Conservation (phyloP, 1,140 invertebrate genomes). For the Apolygus lucorum region DNA sequence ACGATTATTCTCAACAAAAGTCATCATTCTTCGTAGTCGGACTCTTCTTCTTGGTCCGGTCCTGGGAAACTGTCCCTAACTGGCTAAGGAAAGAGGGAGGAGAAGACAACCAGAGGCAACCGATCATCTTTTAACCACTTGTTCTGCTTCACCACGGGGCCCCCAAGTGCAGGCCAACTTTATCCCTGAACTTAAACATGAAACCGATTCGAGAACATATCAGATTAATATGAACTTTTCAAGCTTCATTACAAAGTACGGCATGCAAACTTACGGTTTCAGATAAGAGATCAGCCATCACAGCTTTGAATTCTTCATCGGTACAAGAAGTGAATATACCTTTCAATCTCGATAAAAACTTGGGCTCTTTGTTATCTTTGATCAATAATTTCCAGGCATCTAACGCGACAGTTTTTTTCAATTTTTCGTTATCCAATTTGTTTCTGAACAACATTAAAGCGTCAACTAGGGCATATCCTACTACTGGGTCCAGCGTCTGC, state of each 20-base stretch:
- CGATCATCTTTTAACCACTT: too few species aligned
- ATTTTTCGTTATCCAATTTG: neutral
- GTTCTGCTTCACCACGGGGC: too few species aligned
- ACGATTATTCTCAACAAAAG: neutral
- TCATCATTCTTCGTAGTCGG: neutral
- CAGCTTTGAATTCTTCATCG: neutral
- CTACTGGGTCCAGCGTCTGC: neutral
- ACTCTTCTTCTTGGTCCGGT: neutral
- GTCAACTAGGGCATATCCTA: neutral
- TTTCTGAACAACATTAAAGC: neutral
- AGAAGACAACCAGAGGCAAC: too few species aligned
- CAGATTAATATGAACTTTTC: too few species aligned
- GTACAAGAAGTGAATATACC: neutral
- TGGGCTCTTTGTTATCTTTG: neutral
- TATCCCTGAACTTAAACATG: too few species aligned
- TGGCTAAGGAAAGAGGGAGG: neutral
- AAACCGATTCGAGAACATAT: too few species aligned
- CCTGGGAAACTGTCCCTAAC: neutral
- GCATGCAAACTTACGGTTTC: neutral
- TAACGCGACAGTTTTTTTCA: neutral
- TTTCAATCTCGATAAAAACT: neutral
- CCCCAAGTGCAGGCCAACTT: too few species aligned
- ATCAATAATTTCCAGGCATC: neutral
- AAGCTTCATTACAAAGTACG: too few species aligned
- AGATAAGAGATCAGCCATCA: neutral